Base-by-base conservation (phyloP, 2,797 vertebrate genomes). In the Amblyopsis hoosieri region DNA sequence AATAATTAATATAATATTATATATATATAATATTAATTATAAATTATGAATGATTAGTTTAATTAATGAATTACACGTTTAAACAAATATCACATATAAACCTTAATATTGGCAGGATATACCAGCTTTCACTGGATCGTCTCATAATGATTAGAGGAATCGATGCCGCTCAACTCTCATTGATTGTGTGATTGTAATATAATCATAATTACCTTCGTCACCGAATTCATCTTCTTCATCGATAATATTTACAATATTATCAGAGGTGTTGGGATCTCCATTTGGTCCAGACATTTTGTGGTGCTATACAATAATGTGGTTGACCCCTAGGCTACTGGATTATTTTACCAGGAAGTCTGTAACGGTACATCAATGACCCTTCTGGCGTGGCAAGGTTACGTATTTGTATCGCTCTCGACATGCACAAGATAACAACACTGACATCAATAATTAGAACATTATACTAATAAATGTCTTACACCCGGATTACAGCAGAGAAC, bases 271-370 rank as follows among this genome's bases (percentile, higher is more conserved):
- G 3, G 91, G 93, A 23, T 94, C 93, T 63, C 92, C 92, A 13
- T 94, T 94, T 45, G 92, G 91, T 73, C 93, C 93, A 45, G 93
- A 93, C 93, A 94, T 94, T 29, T 42, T 42, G 37, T 42, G 37
- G 33, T 14, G 60, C 10, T 29, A 29, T 29, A 4, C 23, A 29
- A 3, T 29, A 29, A 29, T 52, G 48, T 6, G 48, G n/a, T 61
- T 66, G 3, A 29, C 23, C 23, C 23, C 23, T 29, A 29, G 23
- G 23, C 23, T 29, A 42, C 29, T 3, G 15, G 33, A 2, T 57
- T 57, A 17, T 15, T 3, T 15, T 8, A 31, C 52, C 11, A 29
- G 17, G 17, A 53, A 53, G 11, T 14, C 52, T 11, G 17, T 12
- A 11, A 29, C 23, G 23, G 12, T 23, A 23, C 31, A 54, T 48